Conservation (phyloP, 2,113 vertebrate species). For the Dicerorhinus sumatrensis region DNA sequence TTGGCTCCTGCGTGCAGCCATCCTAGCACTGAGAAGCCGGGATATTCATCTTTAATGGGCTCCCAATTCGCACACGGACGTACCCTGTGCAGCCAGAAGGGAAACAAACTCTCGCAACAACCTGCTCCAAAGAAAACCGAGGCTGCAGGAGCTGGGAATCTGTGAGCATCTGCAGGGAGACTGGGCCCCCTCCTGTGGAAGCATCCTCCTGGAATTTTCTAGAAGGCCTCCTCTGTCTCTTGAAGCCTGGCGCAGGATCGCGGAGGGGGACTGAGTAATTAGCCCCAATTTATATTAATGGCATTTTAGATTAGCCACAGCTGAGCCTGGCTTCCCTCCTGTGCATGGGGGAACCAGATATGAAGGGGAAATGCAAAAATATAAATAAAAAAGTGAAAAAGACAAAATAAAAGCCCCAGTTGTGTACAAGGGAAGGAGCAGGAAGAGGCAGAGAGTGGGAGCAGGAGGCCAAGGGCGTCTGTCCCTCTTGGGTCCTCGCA, state of each 20-base stretch:
- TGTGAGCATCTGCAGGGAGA: not conserved
- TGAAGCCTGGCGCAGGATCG: not conserved
- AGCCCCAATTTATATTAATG: slow-evolving; percentile 47
- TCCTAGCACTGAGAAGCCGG: not conserved
- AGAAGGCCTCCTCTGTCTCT: not conserved
- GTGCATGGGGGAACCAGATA: not conserved
- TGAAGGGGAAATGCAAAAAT: not conserved
- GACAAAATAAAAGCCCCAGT: accelerated
- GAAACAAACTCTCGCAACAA: accelerated
- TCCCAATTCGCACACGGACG: accelerated
- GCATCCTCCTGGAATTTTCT: not conserved
- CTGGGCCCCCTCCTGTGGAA: accelerated
- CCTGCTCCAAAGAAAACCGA: accelerated
- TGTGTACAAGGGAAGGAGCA: no score
- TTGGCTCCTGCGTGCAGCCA: accelerated
- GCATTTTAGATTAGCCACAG: slow-evolving; percentile 47
- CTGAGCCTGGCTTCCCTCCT: not conserved
- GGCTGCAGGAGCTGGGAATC: accelerated
- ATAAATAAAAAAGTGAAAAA: not conserved
- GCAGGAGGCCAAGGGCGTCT: accelerated
- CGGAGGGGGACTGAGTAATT: not conserved
- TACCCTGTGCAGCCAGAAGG: not conserved
- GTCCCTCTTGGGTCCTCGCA: not conserved
- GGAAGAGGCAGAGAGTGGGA: no score
- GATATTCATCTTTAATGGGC: not conserved